Conservation (phyloP, 2,113 vertebrate species). For the Falcunculus frontatus region DNA sequence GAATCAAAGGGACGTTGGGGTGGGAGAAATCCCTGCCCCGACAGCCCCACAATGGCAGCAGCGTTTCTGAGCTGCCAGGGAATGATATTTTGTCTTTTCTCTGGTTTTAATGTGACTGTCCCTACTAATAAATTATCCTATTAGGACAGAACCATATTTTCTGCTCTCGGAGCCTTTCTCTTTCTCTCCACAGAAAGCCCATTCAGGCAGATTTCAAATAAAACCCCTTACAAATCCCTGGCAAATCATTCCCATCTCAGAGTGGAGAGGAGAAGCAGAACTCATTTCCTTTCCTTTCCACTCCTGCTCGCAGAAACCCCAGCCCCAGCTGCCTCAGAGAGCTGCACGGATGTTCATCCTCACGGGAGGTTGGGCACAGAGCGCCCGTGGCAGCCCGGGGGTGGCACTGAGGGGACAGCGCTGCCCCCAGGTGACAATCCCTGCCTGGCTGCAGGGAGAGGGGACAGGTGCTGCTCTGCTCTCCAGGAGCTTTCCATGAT, state of each 20-base stretch:
- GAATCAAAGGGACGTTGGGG: neutral
- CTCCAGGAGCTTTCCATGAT: neutral
- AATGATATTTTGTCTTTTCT: neutral
- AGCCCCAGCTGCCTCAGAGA: neutral
- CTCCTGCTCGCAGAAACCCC: neutral
- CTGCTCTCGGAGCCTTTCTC: neutral
- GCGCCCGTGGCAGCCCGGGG: neutral
- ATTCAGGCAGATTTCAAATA: neutral
- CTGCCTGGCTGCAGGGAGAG: neutral
- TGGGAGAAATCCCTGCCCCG: neutral
- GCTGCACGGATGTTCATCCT: neutral
- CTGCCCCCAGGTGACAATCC: neutral
- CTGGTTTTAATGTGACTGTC: neutral
- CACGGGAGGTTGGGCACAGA: neutral
- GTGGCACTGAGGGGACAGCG: neutral
- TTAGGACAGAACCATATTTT: neutral
- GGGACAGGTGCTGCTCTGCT: neutral
- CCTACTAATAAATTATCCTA: neutral
- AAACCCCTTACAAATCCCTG: neutral
- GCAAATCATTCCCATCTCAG: neutral
- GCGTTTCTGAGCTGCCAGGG: neutral
- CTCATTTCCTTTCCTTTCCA: constrained; percentile 30
- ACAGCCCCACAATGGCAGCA: neutral
- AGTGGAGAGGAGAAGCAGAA: neutral
- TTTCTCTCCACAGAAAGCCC: neutral